A percentile compares a stretch with the other conserved stretches of the same genome.
These are phyloP conservation scores for Lasioglossum figueresi DNA, from an alignment of 2,888 invertebrate genomes.

Conservation along the genomic window DNA sequence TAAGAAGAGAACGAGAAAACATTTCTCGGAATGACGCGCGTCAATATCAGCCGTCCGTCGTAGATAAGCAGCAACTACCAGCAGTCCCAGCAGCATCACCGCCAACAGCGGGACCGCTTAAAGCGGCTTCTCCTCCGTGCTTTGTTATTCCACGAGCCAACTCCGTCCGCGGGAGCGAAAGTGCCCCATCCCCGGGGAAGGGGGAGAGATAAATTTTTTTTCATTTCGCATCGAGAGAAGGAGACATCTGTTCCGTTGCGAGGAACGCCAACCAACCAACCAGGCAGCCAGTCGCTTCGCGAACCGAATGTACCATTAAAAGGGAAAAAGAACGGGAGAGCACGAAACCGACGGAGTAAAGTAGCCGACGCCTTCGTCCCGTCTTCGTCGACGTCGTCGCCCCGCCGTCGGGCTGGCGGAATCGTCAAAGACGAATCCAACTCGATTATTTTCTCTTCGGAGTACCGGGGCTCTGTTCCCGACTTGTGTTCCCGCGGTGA, in stretches of 20 bases:
- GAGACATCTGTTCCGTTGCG: constrained; percentile 22
- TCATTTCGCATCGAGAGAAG: constrained; percentile 32
- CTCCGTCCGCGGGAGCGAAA: constrained; percentile 6
- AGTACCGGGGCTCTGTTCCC: constrained; percentile 9
- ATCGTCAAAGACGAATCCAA: constrained; percentile 39
- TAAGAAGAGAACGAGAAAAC: too few species aligned
- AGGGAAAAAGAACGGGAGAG: neutral
- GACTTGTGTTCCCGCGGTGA: constrained; percentile 14
- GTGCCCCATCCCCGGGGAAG: neutral
- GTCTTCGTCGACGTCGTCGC: neutral
- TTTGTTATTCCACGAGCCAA: constrained; percentile 53
- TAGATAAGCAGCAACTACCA: constrained; percentile 49
- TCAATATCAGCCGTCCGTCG: constrained; percentile 48
- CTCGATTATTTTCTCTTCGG: constrained; percentile 41
- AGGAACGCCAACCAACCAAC: neutral
- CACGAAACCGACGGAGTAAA: neutral
- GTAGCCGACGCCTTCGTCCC: neutral
- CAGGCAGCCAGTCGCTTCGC: neutral
- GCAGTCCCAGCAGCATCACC: neutral
- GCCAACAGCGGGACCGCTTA: constrained; percentile 25
- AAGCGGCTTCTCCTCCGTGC: constrained; percentile 47
- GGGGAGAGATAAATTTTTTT: constrained; percentile 38
- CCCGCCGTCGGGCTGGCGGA: neutral
- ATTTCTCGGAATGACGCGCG: constrained; percentile 49
- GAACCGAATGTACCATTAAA: neutral